Conservation (phyloP, 2,113 vertebrate genomes). For the Oxyruncus cristatus region DNA sequence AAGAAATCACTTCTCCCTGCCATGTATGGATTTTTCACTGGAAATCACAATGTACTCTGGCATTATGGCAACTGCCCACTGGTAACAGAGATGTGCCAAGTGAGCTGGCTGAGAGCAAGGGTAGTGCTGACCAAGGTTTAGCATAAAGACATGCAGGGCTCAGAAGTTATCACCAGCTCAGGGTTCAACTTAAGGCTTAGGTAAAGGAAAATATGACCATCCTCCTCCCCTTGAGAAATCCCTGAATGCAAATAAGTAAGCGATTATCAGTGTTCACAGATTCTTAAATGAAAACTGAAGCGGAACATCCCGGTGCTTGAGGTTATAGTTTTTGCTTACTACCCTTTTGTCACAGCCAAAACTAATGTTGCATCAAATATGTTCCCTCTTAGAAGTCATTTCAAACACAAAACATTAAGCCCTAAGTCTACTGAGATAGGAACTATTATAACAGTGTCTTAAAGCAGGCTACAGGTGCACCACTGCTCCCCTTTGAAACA, state of each 20-base stretch:
- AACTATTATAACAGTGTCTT: background rate
- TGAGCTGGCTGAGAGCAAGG: background rate
- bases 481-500: background rate
- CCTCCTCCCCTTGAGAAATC: background rate
- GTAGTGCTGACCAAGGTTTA: background rate
- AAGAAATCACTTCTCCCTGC: constrained; percentile 42
- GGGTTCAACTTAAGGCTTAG: background rate
- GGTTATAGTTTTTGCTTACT: background rate
- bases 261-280: accelerated
- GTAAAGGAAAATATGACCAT: background rate
- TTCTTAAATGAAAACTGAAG: background rate
- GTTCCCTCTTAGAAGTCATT: background rate
- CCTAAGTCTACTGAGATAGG: background rate
- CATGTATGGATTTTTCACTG: background rate
- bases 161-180: background rate
- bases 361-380: background rate
- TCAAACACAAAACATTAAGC: background rate
- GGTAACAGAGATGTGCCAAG: background rate
- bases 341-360: background rate
- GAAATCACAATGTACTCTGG: background rate
- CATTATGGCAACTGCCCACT: background rate
- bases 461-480: background rate
- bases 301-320: background rate
- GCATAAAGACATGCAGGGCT: background rate
- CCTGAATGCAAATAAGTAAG: background rate